These are phyloP conservation scores for Dryobota labecula DNA, from an alignment of 2,888 invertebrate genomes.

Conservation along the genomic window DNA sequence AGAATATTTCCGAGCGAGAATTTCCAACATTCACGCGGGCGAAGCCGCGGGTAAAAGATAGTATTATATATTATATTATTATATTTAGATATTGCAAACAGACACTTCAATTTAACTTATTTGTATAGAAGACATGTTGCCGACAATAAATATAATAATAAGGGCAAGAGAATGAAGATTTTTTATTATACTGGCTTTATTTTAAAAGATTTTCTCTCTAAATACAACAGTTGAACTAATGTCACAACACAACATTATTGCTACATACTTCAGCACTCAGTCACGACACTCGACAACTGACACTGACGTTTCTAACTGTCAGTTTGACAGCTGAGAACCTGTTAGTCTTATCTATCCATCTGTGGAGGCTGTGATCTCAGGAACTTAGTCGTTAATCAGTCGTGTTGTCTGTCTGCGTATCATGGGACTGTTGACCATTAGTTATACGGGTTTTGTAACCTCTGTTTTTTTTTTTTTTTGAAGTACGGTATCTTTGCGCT, in stretches of 20 bases:
- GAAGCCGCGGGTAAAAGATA: no score
- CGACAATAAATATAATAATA: no score
- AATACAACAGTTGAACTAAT: background rate
- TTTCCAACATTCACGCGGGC: no score
- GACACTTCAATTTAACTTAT: no score
- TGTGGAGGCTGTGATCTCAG: constrained; percentile 58
- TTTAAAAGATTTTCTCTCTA: background rate
- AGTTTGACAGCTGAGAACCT: constrained; percentile 62
- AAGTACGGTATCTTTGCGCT: constrained; percentile 42
- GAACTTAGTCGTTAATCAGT: constrained; percentile 74
- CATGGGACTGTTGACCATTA: constrained; percentile 63
- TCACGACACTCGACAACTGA: constrained; percentile 46
- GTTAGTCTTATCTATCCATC: constrained; percentile 64
- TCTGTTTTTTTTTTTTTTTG: constrained; percentile 31
- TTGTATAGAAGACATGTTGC: no score
- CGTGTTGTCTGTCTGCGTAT: constrained; percentile 70
- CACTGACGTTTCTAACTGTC: constrained; percentile 63
- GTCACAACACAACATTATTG: constrained; percentile 28
- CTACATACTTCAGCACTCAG: constrained; percentile 37
- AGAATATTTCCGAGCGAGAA: no score
- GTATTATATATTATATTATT: no score
- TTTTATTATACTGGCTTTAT: background rate
- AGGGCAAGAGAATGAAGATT: no score
- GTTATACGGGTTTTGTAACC: constrained; percentile 63
- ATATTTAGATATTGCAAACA: no score